A percentile compares a stretch with the other conserved stretches of the same genome.
Evolutionary conservation across 2,113 vertebrate genomes (phyloP).

Genomic region (Mungos mungo): DNA sequence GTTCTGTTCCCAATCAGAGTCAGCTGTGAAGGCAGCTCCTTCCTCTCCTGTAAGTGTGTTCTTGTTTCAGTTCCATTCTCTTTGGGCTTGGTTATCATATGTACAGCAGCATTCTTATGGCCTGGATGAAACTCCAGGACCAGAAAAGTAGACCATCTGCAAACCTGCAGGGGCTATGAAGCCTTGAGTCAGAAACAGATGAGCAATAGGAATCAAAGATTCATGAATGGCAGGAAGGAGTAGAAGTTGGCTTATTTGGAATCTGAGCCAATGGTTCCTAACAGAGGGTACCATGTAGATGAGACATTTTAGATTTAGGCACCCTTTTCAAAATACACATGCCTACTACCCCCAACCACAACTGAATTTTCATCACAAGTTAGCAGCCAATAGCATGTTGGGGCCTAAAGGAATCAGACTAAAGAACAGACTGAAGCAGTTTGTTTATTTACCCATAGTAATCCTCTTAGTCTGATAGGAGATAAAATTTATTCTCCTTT

Average conservation of each 20-base stretch:
- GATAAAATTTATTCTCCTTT: neutral
- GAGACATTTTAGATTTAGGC: neutral
- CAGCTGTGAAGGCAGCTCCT: neutral
- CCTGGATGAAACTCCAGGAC: neutral
- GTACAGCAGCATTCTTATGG: neutral
- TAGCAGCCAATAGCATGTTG: neutral
- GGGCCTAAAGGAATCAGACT: neutral
- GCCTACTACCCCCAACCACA: neutral
- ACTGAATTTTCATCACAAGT: neutral
- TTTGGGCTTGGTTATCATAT: neutral
- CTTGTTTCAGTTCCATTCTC: neutral
- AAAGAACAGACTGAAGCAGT: neutral
- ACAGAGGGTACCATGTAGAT: neutral
- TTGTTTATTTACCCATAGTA: neutral
- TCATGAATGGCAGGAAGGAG: neutral
- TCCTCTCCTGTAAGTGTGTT: neutral
- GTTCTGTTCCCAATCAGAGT: neutral
- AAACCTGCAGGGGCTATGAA: neutral
- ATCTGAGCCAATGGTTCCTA: neutral
- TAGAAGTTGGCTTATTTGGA: neutral
- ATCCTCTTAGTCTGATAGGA: neutral
- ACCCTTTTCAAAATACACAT: neutral
- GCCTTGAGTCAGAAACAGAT: neutral
- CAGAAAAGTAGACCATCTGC: neutral
- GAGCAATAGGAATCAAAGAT: neutral